A percentile compares a stretch with the other conserved stretches of the same genome.
Evolutionary conservation across 2,113 vertebrate species (phyloP).

Genomic region (Sigmodon hispidus): DNA sequence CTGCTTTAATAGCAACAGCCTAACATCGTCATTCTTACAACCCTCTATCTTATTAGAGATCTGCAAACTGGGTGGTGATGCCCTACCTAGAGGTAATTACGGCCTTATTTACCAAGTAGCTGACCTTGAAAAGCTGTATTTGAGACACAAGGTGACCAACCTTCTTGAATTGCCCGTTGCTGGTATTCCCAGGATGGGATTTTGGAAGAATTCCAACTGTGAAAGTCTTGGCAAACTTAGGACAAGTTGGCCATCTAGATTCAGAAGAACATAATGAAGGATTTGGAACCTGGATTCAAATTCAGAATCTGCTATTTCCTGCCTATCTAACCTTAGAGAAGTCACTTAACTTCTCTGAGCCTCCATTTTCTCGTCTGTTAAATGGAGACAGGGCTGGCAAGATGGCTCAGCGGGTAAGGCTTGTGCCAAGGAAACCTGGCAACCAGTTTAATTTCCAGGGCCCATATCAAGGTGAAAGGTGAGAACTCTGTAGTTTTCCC

Average conservation of each 20-base stretch:
- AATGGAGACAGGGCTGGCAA: neutral
- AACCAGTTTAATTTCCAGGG: neutral
- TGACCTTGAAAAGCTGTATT: conserved; percentile 35
- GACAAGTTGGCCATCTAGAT: neutral
- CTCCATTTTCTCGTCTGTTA: neutral
- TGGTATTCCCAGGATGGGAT: neutral
- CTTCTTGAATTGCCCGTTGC: neutral
- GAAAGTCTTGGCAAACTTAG: neutral
- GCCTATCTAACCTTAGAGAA: neutral
- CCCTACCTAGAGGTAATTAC: neutral
- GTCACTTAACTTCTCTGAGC: neutral
- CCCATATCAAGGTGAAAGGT: neutral
- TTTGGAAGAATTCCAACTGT: neutral
- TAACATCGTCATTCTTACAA: conserved; percentile 14
- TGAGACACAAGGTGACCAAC: neutral
- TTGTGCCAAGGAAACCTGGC: neutral
- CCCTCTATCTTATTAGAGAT: conserved; percentile 13
- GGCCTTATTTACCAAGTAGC: conserved; percentile 32
- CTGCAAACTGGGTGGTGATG: neutral
- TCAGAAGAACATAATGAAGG: neutral
- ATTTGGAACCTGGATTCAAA: neutral
- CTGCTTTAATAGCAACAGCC: neutral
- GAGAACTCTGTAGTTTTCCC: neutral
- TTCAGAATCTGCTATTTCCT: neutral
- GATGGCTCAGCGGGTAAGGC: neutral